Evolutionary conservation across 64 coral and sea anemone genomes (phyloP).

Genomic region (Trachythela sp.): DNA sequence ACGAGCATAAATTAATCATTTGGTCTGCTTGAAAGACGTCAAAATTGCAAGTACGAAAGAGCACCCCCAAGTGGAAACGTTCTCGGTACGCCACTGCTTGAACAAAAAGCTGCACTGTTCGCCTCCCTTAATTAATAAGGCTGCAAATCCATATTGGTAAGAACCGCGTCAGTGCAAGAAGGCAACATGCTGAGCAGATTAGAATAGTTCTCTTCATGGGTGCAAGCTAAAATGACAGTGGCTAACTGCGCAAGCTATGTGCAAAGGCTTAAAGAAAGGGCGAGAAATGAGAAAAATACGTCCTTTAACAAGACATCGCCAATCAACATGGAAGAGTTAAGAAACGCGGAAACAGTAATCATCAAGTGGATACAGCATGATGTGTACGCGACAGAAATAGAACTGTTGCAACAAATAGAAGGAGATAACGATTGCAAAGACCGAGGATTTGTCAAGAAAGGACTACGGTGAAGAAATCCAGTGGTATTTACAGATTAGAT

Average conservation of each 20-base stretch:
- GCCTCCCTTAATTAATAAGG: no score
- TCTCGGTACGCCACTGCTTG: no score
- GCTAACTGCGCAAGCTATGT: background rate
- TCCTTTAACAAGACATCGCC: no score
- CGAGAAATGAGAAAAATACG: background rate
- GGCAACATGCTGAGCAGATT: background rate
- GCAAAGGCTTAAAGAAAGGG: background rate
- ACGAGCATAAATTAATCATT: no score
- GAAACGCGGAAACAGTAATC: background rate
- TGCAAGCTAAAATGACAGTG: background rate
- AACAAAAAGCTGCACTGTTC: no score
- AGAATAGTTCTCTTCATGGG: background rate
- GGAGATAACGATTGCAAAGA: background rate
- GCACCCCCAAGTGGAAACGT: no score
- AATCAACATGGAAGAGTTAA: background rate
- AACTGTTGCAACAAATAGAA: conserved; percentile 10
- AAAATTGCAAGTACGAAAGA: no score
- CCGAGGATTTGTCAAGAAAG: background rate
- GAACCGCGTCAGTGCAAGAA: background rate
- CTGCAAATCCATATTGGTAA: no score
- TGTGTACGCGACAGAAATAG: background rate
- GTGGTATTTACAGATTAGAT: conserved; percentile 24
- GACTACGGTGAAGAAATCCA: conserved; percentile 24
- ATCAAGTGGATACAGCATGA: background rate
- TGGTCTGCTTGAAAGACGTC: no score